phyloP scores from a whole-genome alignment of 2,797 vertebrate genomes.

The Squalus acanthias region DNA sequence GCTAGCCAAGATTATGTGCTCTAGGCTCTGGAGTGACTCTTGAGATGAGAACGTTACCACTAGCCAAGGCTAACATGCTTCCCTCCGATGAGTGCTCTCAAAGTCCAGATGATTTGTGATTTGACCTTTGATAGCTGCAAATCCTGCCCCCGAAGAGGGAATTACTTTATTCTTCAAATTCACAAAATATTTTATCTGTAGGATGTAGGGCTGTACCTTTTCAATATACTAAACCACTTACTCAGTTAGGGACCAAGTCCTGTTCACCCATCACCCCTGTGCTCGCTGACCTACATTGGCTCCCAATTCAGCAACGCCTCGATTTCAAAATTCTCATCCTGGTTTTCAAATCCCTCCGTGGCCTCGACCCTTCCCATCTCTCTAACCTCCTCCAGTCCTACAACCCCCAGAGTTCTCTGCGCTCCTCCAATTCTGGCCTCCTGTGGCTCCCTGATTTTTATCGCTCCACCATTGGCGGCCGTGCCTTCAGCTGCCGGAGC shows the following conservation, averaged over 20 bases:
- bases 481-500: neutral
- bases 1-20: neutral
- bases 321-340: neutral
- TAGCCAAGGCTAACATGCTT: neutral
- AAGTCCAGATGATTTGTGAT: neutral
- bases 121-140: neutral
- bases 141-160: neutral
- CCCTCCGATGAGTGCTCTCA: neutral
- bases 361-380: neutral
- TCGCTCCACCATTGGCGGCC: neutral
- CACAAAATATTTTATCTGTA: neutral
- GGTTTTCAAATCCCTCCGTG: neutral
- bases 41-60: neutral
- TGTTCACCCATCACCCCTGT: neutral
- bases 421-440: neutral
- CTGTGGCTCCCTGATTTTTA: neutral
- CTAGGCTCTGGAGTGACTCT: neutral
- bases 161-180: neutral
- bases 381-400: neutral
- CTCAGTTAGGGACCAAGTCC: neutral
- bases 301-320: neutral
- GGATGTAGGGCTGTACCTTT: neutral
- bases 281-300: neutral
- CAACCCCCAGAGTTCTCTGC: neutral
- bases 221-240: neutral